Conservation (phyloP, 2,888 invertebrate species). For the Pristionchus exspectatus region DNA sequence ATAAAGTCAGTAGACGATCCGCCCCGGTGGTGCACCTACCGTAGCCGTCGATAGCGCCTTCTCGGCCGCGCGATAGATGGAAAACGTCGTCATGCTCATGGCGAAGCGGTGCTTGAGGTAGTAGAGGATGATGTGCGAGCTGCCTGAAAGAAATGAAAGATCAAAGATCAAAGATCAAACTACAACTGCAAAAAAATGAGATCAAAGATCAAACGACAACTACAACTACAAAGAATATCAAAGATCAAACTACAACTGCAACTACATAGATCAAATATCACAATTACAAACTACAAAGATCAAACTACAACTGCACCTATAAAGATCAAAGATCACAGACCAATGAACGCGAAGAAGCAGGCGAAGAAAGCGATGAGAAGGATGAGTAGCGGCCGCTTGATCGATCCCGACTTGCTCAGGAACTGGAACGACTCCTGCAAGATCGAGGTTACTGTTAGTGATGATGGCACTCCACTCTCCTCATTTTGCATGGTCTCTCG, state of each 20-base stretch:
- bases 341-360: conserved; percentile 61
- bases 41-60: conserved; percentile 58
- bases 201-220: not conserved
- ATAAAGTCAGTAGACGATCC: not conserved
- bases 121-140: conserved; percentile 59
- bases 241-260: no score
- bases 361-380: conserved; percentile 56
- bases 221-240: not conserved
- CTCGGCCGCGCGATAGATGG: conserved; percentile 56
- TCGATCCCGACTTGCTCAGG: conserved; percentile 6
- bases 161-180: not conserved
- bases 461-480: no score
- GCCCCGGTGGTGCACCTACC: conserved; percentile 1
- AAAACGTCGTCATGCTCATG: conserved; percentile 57
- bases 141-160: conserved; percentile 50
- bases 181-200: not conserved
- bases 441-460: no score
- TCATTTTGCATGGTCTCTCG: no score
- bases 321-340: conserved; percentile 52
- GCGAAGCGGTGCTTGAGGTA: conserved; percentile 60
- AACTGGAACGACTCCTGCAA: conserved; percentile 47
- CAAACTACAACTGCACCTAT: not conserved
- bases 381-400: conserved; percentile 52
- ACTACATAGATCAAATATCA: no score
- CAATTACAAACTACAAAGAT: no score